Conservation (phyloP, 1,140 invertebrate species). For the Thrips palmi region DNA sequence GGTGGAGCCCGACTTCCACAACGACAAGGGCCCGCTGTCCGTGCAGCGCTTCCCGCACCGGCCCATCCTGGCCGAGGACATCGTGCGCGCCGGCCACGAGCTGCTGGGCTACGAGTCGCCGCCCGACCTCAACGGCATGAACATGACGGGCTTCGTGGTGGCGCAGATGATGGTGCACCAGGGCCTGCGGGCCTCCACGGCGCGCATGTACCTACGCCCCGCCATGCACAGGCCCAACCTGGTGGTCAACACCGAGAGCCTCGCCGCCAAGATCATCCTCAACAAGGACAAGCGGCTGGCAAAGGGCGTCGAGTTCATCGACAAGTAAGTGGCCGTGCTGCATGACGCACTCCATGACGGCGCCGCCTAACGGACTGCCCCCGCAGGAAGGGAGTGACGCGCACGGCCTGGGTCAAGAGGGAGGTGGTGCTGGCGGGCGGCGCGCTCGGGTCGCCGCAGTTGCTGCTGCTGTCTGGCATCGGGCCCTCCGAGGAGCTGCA, state of each 20-base stretch:
- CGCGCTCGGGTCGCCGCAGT: constrained; percentile 47
- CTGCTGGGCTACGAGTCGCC: constrained; percentile 19
- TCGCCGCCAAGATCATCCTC: constrained; percentile 52
- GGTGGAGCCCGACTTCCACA: constrained; percentile 28
- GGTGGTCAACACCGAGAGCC: constrained; percentile 42
- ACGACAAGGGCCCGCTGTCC: constrained; percentile 35
- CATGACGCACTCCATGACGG: too few species aligned
- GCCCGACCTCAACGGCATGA: constrained; percentile 36
- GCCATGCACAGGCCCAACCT: constrained; percentile 37
- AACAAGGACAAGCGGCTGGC: constrained; percentile 32
- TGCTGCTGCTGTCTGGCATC: constrained; percentile 53
- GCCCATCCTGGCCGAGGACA: constrained; percentile 29
- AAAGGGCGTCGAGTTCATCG: constrained; percentile 35
- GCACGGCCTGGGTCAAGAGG: too few species aligned
- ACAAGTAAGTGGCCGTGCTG: too few species aligned
- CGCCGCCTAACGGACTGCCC: constrained; percentile 11
- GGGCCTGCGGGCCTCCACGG: constrained; percentile 21
- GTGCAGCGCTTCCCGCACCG: constrained; percentile 31
- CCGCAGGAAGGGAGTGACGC: constrained; percentile 16
- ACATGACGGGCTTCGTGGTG: constrained; percentile 26
- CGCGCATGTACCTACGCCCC: constrained; percentile 33
- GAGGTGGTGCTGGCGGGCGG: constrained; percentile 55
- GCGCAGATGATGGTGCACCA: constrained; percentile 17
- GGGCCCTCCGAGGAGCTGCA: constrained; percentile 37
- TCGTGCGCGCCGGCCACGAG: constrained; percentile 38